phyloP scores from a whole-genome alignment of 2,888 invertebrate genomes.

The Trichopoda pennipes region DNA sequence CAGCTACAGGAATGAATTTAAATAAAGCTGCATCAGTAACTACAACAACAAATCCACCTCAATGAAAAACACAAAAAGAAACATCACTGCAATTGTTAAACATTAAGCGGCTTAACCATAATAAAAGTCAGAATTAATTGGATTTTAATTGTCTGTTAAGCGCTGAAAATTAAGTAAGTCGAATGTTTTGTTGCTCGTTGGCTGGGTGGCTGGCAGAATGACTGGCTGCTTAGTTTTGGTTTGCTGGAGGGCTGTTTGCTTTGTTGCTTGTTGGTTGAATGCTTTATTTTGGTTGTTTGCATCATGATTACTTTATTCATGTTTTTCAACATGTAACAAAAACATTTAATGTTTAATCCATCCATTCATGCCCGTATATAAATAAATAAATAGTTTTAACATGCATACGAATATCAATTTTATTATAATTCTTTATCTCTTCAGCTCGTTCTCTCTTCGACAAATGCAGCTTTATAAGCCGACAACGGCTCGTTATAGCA shows the following conservation, averaged over 20 bases:
- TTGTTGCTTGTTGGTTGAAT: background rate
- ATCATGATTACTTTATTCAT: constrained; percentile 67
- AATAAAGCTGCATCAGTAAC: constrained; percentile 52
- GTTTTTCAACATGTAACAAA: constrained; percentile 62
- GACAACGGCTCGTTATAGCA: constrained; percentile 51
- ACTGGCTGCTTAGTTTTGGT: background rate
- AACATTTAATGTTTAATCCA: constrained; percentile 47
- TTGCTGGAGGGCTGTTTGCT: constrained; percentile 5
- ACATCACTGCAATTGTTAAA: constrained; percentile 67
- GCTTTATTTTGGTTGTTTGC: constrained; percentile 39
- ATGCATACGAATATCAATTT: constrained; percentile 42
- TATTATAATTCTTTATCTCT: constrained; percentile 15
- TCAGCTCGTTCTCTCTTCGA: background rate
- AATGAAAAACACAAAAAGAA: constrained; percentile 48
- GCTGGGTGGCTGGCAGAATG: constrained; percentile 11
- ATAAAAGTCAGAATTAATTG: constrained; percentile 81
- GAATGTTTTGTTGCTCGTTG: constrained; percentile 55
- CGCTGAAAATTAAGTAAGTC: constrained; percentile 70
- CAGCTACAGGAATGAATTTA: constrained; percentile 60
- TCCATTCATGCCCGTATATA: constrained; percentile 44
- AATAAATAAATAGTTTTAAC: constrained; percentile 17
- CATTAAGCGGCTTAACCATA: constrained; percentile 78
- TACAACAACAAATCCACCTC: constrained; percentile 14
- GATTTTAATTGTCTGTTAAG: constrained; percentile 81
- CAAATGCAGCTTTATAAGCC: constrained; percentile 7